Conservation (phyloP, 2,113 vertebrate genomes). For the Salvator merianae region DNA sequence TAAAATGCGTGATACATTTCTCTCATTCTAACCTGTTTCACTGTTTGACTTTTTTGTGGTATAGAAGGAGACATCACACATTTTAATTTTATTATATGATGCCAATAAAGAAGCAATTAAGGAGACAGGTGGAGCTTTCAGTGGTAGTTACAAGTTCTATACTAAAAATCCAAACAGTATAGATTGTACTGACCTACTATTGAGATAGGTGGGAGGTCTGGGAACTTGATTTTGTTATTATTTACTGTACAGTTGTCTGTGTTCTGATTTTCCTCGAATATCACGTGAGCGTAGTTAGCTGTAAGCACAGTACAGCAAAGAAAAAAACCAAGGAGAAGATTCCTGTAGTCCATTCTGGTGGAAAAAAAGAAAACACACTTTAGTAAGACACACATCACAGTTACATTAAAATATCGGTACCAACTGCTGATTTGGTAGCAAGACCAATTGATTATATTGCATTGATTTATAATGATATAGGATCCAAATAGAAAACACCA, state of each 20-base stretch:
- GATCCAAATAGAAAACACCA: no score
- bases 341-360: constrained; percentile 62
- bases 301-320: constrained; percentile 67
- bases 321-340: constrained; percentile 64
- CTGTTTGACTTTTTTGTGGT: background rate
- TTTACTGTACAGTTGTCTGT: constrained; percentile 46
- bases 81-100: background rate
- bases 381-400: no score
- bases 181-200: constrained; percentile 73
- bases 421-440: no score
- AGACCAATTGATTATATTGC: no score
- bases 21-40: background rate
- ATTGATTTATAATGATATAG: no score
- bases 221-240: constrained; percentile 54
- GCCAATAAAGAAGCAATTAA: background rate
- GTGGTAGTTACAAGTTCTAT: background rate
- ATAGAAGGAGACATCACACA: background rate
- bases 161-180: rapidly evolving
- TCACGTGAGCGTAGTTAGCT: constrained; percentile 55
- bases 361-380: constrained; percentile 19
- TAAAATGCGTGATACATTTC: background rate
- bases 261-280: constrained; percentile 65
- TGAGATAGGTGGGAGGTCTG: constrained; percentile 72
- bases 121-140: background rate
- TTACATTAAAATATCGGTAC: no score